Conservation (phyloP, 2,797 vertebrate genomes). For the Rhinogobio ventralis region DNA sequence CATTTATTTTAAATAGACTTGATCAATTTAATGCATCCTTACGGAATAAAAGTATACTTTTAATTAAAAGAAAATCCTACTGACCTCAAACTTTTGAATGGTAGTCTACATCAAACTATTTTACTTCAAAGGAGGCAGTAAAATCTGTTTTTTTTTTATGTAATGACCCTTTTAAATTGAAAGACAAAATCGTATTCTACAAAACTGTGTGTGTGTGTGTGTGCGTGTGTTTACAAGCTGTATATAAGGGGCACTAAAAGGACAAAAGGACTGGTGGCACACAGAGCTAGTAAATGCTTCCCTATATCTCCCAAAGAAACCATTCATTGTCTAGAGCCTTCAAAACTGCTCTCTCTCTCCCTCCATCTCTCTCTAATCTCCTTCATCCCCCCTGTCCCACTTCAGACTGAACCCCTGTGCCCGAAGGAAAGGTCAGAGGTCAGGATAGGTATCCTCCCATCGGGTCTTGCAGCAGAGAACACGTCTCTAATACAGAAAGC, state of each 20-base stretch:
- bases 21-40: neutral
- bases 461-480: neutral
- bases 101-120: neutral
- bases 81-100: neutral
- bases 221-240: constrained; percentile 7
- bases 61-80: neutral
- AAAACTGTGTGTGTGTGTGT: neutral
- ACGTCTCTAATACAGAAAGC: constrained; percentile 12
- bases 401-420: constrained; percentile 23
- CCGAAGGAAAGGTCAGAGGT: constrained; percentile 43
- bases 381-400: constrained; percentile 21
- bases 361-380: constrained; percentile 21
- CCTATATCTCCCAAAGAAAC: constrained; percentile 38
- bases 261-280: constrained; percentile 49
- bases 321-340: constrained; percentile 20
- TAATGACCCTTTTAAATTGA: neutral
- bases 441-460: constrained; percentile 26
- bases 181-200: neutral
- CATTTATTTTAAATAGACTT: neutral
- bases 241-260: constrained; percentile 23
- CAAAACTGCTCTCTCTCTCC: constrained; percentile 13
- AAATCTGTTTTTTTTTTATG: neutral
- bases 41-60: neutral
- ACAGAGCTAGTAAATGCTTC: constrained; percentile 33
- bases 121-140: neutral